Base-by-base conservation (phyloP, 2,113 vertebrate genomes). In the Halcyon malimbica region DNA sequence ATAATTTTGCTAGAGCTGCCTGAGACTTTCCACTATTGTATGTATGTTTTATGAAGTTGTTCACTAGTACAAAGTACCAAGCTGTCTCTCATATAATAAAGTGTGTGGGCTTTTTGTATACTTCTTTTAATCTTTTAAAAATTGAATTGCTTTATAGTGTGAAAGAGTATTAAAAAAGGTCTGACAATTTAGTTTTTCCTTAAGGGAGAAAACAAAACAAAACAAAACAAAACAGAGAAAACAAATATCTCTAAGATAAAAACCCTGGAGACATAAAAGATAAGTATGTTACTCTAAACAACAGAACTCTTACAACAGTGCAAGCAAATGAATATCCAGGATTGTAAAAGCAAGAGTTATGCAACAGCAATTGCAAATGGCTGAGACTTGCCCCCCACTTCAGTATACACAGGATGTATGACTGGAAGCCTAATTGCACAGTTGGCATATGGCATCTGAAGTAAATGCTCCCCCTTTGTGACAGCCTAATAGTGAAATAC, bases 361-460 rank as follows among this genome's bases (percentile, higher is more conserved):
- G 7, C 60, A 82, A 69, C 13, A 77, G 46, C 26, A 48, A 89
- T 83, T 80, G 50, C 39, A 78, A 94, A 54, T 9, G 39, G 42
- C 62, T 96, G 73, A 83, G 80, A 69, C 46, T 86, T 83, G 53
- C 77, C 57, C 87, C 60, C 56, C 4, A 7, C 60, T 65, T 92
- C 56, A 83, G 60, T 79, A 78, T 64, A 77, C 31, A 35, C 2
- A 18, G 5, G 1, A 39, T 37, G 17, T 88, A 51, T 56, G 81
- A 76, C 69, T 92, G 68, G 41, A 85, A 95, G 50, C 79, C 78
- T 95, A 91, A 96, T 70, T 88, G 82, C 84, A 90, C 59, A 68
- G 46, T 53, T 91, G 92, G 90, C 87, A 85, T 93, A 86, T 81
- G 83, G 79, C 67, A 93, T 76, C n/a, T n/a, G 65, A 94, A 81